Evolutionary conservation across 2,797 vertebrate species (phyloP), one percentile per base, ranked within the genome.

Genomic region (Cuniculus paca): DNA sequence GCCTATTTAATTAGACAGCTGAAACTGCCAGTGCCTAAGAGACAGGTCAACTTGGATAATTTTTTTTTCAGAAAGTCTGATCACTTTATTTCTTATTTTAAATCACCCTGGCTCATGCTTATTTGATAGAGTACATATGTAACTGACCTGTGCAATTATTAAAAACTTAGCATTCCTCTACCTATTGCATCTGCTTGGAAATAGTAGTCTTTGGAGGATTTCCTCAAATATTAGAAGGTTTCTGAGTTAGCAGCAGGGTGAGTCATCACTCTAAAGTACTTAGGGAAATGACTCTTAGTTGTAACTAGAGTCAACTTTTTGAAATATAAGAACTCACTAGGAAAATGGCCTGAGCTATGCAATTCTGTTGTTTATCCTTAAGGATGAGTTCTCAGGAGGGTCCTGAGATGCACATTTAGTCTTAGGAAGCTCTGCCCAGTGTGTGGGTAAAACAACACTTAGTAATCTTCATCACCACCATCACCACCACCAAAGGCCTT

Each of bases 1-100:
- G 91, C 98, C 98, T 98, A 95, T 95, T 98, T 98, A 97, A 97
- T 97, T 97, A 97, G 17, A 97, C 92, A 97, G 96, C 85, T 97
- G 74, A 95, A 96, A 90, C 63, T 95, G 63, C 93, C 95, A 97
- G 81, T 94, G 88, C 90, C 81, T 56, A 92, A 96, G 97, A 95
- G 95, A 63, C 50, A 83, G 89, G 88, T 94, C 96, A 54, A 63
- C 80, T 83, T 90, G 87, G 82, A 86, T 72, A 97, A 95, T 96
- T 80, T 48, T 70, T 65, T 78, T 81, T 96, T 88, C 92, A 96
- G 91, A 96, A 34, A 63, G 85, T 85, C 70, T 87, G 24, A 90
- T 65, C 22, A 50, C 48, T 94, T 94, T 56, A 14, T 52, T 89
- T 85, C 60, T 84, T 61, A 17, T 81, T 85, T 34, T 84, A 72